These are phyloP conservation scores for Troilus luridus DNA, from an alignment of 2,888 invertebrate genomes.

Conservation along the genomic window DNA sequence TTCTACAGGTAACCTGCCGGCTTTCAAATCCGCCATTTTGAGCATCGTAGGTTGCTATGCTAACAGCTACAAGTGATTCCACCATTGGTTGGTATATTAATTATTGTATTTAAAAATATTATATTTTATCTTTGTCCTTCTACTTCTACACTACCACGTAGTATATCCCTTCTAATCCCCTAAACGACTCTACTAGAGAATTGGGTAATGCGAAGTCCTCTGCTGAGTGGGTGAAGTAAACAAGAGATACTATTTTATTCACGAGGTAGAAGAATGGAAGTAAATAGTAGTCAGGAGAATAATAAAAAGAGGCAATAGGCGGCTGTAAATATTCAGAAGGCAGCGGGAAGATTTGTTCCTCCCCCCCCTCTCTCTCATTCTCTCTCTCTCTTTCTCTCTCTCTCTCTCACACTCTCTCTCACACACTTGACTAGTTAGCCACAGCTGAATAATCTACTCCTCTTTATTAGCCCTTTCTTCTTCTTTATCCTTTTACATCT, in stretches of 20 bases:
- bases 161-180: no score
- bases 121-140: no score
- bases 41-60: no score
- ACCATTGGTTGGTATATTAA: no score
- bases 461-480: background rate
- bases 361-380: background rate
- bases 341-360: background rate
- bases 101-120: no score
- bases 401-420: background rate
- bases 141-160: no score
- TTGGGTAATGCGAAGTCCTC: background rate
- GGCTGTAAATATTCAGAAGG: slow-evolving; percentile 21
- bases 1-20: no score
- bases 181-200: background rate
- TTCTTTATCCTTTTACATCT: background rate
- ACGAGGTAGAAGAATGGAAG: background rate
- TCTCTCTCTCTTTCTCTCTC: no score
- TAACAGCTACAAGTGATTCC: no score
- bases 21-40: no score
- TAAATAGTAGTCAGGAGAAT: slow-evolving; percentile 38
- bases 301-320: slow-evolving; percentile 22
- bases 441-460: background rate
- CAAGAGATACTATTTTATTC: slow-evolving; percentile 25
- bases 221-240: background rate
- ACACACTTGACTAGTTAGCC: slow-evolving; percentile 10